A percentile compares a stretch with the other conserved stretches of the same genome.
phyloP scores from a whole-genome alignment of 2,888 invertebrate genomes.

The Nematopogon swammerdamellus region DNA sequence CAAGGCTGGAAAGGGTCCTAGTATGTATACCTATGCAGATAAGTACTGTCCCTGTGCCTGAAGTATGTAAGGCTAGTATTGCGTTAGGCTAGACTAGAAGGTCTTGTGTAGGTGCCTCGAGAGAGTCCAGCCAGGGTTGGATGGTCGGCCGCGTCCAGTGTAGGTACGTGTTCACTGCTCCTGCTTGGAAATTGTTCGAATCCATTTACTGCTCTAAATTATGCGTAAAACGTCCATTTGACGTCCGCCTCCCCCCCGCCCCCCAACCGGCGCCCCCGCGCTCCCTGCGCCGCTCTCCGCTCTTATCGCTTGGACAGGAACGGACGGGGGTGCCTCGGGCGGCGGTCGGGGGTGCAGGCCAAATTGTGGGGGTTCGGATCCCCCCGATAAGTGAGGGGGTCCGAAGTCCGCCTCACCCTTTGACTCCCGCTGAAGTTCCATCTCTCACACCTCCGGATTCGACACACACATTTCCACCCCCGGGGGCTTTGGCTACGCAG shows the following conservation, averaged over 20 bases:
- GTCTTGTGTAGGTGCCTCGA: too few relatives aligned
- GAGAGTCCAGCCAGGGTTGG: too few relatives aligned
- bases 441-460: slow-evolving; percentile 58
- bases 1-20: too few relatives aligned
- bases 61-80: too few relatives aligned
- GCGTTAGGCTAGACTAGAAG: too few relatives aligned
- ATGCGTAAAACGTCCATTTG: slow-evolving; percentile 61
- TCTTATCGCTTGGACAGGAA: slow-evolving; percentile 56
- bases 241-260: slow-evolving; percentile 52
- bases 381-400: slow-evolving; percentile 41
- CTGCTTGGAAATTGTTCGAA: slow-evolving; percentile 51
- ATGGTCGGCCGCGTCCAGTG: too few relatives aligned
- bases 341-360: slow-evolving; percentile 55
- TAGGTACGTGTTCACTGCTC: slow-evolving; percentile 28
- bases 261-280: too few relatives aligned
- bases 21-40: too few relatives aligned
- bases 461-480: slow-evolving; percentile 54
- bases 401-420: slow-evolving; percentile 56
- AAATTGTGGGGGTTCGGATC: slow-evolving; percentile 44
- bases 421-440: slow-evolving; percentile 55
- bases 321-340: slow-evolving; percentile 35
- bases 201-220: slow-evolving; percentile 60
- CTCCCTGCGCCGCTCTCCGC: too few relatives aligned
- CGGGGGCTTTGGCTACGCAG: slow-evolving; percentile 29
- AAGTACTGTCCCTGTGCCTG: too few relatives aligned